A percentile compares a stretch with the other conserved stretches of the same genome.
These are phyloP conservation scores for Drosophila willistoni DNA, from an alignment of 1,140 invertebrate genomes.

Conservation along the genomic window DNA sequence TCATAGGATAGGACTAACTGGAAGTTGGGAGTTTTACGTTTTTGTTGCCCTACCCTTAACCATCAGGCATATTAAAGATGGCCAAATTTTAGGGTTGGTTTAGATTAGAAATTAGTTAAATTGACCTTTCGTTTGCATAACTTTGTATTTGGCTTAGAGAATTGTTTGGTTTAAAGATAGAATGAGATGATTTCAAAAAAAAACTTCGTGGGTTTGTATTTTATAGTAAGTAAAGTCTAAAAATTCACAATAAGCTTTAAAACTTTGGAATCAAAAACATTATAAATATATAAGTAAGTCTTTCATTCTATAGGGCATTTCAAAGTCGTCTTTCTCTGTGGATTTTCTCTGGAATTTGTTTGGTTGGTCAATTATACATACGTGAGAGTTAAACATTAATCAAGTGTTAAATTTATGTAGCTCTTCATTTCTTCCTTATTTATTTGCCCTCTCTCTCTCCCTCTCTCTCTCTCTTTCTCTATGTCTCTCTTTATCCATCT, in stretches of 20 bases:
- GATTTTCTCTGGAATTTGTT: neutral
- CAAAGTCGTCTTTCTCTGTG: neutral
- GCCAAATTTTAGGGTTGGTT: neutral
- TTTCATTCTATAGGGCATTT: neutral
- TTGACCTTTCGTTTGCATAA: too few species aligned
- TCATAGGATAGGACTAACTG: neutral
- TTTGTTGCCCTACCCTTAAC: neutral
- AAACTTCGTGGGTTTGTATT: too few species aligned
- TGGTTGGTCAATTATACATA: constrained; percentile 16
- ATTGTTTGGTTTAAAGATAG: too few species aligned
- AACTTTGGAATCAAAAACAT: too few species aligned
- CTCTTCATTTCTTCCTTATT: constrained; percentile 11
- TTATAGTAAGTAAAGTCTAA: too few species aligned
- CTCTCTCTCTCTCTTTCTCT: constrained; percentile 17
- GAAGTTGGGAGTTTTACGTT: neutral
- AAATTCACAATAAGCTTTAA: too few species aligned
- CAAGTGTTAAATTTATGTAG: constrained; percentile 23
- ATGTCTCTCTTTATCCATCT: constrained; percentile 8
- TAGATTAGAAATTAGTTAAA: too few species aligned
- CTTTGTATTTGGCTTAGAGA: too few species aligned
- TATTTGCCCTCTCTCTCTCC: neutral
- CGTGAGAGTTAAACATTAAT: constrained; percentile 45
- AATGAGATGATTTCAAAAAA: too few species aligned
- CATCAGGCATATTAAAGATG: neutral
- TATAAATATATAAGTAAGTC: too few species aligned